These are phyloP conservation scores for Hyperoplus immaculatus DNA, from an alignment of 2,797 vertebrate genomes.

Conservation along the genomic window DNA sequence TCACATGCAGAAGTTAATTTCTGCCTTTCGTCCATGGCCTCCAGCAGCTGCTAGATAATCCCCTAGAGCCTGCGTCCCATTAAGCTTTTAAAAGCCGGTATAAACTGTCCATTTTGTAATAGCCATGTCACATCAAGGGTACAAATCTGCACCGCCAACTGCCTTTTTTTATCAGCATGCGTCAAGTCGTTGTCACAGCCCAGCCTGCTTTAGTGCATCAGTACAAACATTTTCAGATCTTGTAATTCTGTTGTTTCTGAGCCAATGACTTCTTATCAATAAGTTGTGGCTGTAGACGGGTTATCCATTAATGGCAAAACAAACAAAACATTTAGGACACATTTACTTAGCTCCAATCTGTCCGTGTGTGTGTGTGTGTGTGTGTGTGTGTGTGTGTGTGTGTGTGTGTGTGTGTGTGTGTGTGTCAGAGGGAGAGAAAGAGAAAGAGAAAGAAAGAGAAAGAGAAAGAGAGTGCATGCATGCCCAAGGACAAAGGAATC, in stretches of 20 bases:
- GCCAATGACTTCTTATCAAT: constrained; percentile 31
- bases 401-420: neutral
- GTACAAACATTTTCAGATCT: constrained; percentile 11
- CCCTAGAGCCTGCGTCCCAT: constrained; percentile 74
- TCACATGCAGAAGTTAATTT: constrained; percentile 78
- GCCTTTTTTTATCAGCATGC: constrained; percentile 55
- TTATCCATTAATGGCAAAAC: constrained; percentile 5
- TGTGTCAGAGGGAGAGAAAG: neutral
- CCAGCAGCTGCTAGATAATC: constrained; percentile 84
- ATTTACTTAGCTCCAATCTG: neutral
- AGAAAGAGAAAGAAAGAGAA: too few relatives aligned
- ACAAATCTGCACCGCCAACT: constrained; percentile 64
- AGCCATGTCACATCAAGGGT: constrained; percentile 79
- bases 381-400: neutral
- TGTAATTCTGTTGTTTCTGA: constrained; percentile 26
- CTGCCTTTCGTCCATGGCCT: constrained; percentile 62
- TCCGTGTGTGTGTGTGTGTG: neutral
- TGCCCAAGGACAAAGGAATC: constrained; percentile 5
- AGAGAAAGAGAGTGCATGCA: too few relatives aligned
- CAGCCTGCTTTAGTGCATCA: constrained; percentile 4
- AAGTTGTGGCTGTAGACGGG: neutral
- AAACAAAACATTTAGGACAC: neutral
- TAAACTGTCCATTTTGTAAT: constrained; percentile 87
- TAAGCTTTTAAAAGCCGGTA: constrained; percentile 86
- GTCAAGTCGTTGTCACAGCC: constrained; percentile 22